These are phyloP conservation scores for Semnornis frantzii DNA, from an alignment of 2,113 vertebrate species.

Conservation along the genomic window DNA sequence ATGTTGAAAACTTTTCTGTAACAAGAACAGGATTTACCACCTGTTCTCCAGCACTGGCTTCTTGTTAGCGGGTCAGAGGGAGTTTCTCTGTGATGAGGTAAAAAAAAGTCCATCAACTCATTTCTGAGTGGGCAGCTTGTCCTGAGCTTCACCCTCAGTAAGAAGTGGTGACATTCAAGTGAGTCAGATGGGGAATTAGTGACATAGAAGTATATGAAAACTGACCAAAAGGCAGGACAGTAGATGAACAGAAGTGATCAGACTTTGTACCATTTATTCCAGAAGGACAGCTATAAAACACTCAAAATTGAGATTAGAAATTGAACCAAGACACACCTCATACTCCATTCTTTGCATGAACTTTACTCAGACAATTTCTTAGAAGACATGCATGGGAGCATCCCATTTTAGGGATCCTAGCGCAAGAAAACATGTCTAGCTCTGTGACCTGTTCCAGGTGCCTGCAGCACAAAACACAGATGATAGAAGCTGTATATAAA, in stretches of 20 bases:
- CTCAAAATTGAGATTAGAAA: not conserved
- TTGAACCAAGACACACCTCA: not conserved
- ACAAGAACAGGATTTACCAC: not conserved
- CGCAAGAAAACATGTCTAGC: not conserved
- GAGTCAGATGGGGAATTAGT: not conserved
- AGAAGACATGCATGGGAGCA: not conserved
- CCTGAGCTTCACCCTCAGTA: not conserved
- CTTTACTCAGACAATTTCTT: not conserved
- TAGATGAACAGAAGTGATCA: not conserved
- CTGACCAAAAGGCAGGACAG: not conserved
- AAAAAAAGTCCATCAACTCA: not conserved
- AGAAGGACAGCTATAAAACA: not conserved
- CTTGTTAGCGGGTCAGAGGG: not conserved
- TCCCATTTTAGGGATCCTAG: not conserved
- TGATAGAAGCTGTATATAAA: rapidly evolving
- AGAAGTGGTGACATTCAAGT: rapidly evolving
- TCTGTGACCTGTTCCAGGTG: not conserved
- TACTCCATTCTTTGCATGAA: not conserved
- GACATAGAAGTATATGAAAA: not conserved
- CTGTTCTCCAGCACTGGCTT: not conserved
- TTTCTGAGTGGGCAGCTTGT: not conserved
- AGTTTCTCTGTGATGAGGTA: not conserved
- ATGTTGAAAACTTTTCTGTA: not conserved
- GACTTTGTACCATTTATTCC: not conserved
- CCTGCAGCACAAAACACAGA: too few relatives aligned